A percentile compares a stretch with the other conserved stretches of the same genome.
These are phyloP conservation scores for Drosophila sp. DNA, from an alignment of 1,140 invertebrate species.

Conservation along the genomic window DNA sequence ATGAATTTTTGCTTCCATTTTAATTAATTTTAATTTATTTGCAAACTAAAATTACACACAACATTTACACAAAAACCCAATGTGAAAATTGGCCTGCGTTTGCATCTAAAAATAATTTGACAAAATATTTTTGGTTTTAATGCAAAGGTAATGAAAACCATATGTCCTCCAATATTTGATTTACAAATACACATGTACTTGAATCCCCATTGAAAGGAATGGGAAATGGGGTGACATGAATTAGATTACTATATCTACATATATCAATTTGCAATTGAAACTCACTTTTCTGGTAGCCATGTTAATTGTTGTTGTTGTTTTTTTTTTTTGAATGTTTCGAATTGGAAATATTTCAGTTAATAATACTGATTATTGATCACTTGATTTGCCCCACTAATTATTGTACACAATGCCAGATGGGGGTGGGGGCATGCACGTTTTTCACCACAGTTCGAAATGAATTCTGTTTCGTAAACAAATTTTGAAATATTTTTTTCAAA, in stretches of 20 bases:
- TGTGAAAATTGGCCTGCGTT: slow-evolving; percentile 36
- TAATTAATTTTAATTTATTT: slow-evolving; percentile 80
- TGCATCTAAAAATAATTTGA: slow-evolving; percentile 70
- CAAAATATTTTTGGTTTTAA: slow-evolving; percentile 66
- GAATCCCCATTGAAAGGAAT: slow-evolving; percentile 26
- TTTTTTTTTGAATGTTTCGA: slow-evolving; percentile 39
- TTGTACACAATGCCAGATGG: slow-evolving; percentile 41
- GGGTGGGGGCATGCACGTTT: slow-evolving; percentile 44
- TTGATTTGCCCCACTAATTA: slow-evolving; percentile 52
- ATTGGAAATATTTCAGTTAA: slow-evolving; percentile 48
- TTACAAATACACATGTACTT: slow-evolving; percentile 7
- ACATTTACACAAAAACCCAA: slow-evolving; percentile 42
- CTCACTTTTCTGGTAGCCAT: slow-evolving; percentile 73
- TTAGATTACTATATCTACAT: not conserved
- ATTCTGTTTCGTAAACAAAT: slow-evolving; percentile 54
- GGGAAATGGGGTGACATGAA: slow-evolving; percentile 5
- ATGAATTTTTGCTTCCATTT: slow-evolving; percentile 80
- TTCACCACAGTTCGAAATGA: slow-evolving; percentile 3
- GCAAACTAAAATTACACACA: slow-evolving; percentile 69
- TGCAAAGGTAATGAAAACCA: slow-evolving; percentile 77
- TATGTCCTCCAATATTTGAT: slow-evolving; percentile 66
- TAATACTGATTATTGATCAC: slow-evolving; percentile 59
- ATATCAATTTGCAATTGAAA: slow-evolving; percentile 13
- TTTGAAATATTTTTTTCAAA: slow-evolving; percentile 34
- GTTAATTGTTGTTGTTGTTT: not conserved